Base-by-base conservation (phyloP, 2,797 vertebrate genomes). In the Pelodytes ibericus region DNA sequence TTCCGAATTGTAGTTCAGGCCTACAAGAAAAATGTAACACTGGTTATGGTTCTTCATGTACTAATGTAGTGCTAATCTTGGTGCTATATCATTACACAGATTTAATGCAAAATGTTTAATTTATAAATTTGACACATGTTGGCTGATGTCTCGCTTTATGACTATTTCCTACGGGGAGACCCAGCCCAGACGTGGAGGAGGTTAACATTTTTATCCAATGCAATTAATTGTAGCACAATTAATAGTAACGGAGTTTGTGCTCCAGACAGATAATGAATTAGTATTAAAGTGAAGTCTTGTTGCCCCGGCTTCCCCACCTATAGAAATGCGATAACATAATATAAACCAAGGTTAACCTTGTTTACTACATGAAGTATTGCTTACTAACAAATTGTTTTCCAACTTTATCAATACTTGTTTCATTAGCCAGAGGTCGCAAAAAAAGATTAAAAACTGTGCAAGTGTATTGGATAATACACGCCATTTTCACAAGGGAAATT, bases 401-500 rank as follows among this genome's bases (percentile, higher is more conserved):
- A 56, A 20, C 26, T 7, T 31, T 67, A 72, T 77, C 62, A 72
- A 77, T 77, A 77, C 64, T 66, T 33, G 68, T 76, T 77, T 66
- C 39, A 67, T 67, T 77, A 72, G 51, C 65, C 44, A 13, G 63
- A n/a, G 61, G 26, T 60, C 13, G 62, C 64, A 72, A 77, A n/a
- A n/a, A n/a, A n/a, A 77, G 69, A 67, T 61, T 77, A 58, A 60
- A 66, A 72, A 72, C 33, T 18, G 39, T 51, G 66, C 61, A 72
- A 22, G 36, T 66, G 27, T 61, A 72, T 66, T 66, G 61, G 75
- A 66, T 72, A 71, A 66, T 15, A 33, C 20, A 24, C 39, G 57
- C 36, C 61, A 53, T 49, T 77, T 72, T 66, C 63, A 33, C 69
- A 7, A 29, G 69, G 75, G 69, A 77, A 77, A 77, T 77, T 77